These are phyloP conservation scores for Neomonachus schauinslandi DNA, from an alignment of 2,113 vertebrate species.

Conservation along the genomic window DNA sequence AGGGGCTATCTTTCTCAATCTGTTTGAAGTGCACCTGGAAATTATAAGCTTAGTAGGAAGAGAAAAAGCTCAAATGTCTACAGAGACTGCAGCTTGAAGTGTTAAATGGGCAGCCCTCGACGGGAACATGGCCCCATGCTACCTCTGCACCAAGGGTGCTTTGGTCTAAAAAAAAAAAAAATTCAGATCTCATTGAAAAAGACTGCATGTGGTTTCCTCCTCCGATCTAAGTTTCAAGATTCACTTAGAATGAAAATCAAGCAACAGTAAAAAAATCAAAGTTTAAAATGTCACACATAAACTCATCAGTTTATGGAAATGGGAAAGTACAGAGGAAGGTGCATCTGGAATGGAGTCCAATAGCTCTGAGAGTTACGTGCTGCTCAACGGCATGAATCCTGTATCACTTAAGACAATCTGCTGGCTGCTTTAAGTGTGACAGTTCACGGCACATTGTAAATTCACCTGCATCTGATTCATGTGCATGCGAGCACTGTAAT, in stretches of 20 bases:
- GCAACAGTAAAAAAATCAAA: constrained; percentile 1
- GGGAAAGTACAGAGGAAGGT: background rate
- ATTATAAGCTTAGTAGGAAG: constrained; percentile 56
- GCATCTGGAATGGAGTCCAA: background rate
- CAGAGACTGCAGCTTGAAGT: background rate
- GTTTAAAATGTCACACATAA: constrained; percentile 37
- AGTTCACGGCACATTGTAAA: background rate
- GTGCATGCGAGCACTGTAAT: constrained; percentile 65
- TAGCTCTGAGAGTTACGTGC: background rate
- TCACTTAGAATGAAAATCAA: constrained; percentile 46
- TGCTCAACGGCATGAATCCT: background rate
- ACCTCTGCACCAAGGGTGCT: background rate
- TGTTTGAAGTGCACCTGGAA: constrained; percentile 82
- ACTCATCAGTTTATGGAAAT: background rate
- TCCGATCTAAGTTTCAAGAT: background rate
- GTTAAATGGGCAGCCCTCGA: background rate
- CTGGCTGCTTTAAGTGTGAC: constrained; percentile 40
- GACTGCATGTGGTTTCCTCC: background rate
- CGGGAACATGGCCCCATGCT: background rate
- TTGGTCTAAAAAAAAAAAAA: constrained; percentile 27
- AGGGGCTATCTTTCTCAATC: constrained; percentile 72
- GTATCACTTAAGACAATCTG: background rate
- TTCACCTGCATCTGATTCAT: constrained; percentile 67
- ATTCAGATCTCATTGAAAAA: constrained; percentile 46
- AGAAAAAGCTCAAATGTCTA: constrained; percentile 23